phyloP scores from a whole-genome alignment of 2,113 vertebrate genomes.

The Charadrius vociferus region DNA sequence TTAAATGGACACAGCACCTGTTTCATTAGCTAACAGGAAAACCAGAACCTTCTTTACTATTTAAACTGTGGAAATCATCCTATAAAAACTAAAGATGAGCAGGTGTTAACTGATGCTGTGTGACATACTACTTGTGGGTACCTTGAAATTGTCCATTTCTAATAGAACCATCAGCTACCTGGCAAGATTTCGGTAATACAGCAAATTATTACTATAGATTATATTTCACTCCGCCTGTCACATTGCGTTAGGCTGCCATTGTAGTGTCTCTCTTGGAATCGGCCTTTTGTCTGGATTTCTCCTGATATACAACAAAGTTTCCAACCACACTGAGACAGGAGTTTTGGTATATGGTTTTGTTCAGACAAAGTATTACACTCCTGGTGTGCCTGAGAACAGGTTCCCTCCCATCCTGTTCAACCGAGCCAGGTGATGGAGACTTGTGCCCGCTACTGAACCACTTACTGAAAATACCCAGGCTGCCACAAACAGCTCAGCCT shows the following conservation, averaged over 20 bases:
- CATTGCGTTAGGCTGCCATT: not conserved
- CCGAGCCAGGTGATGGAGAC: not conserved
- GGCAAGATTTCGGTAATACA: not conserved
- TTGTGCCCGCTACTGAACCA: not conserved
- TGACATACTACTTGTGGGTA: not conserved
- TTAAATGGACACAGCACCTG: constrained; percentile 13
- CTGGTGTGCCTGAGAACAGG: not conserved
- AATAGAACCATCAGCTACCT: not conserved
- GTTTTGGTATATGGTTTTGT: not conserved
- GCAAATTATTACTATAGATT: not conserved
- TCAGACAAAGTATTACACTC: not conserved
- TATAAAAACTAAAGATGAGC: constrained; percentile 13
- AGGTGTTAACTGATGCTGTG: not conserved
- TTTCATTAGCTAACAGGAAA: not conserved
- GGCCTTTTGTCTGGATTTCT: constrained; percentile 17
- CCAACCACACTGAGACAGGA: not conserved
- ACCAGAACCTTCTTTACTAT: not conserved
- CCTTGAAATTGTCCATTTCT: not conserved
- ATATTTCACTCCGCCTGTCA: constrained; percentile 10
- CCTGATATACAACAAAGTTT: not conserved
- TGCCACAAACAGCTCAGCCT: not conserved
- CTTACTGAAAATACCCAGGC: not conserved
- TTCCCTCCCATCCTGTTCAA: not conserved
- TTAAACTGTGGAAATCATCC: not conserved
- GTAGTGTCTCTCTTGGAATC: not conserved